Evolutionary conservation across 1,140 invertebrate species (phyloP), one percentile per base, ranked within the genome.

Genomic region (Lucilia cuprina): DNA sequence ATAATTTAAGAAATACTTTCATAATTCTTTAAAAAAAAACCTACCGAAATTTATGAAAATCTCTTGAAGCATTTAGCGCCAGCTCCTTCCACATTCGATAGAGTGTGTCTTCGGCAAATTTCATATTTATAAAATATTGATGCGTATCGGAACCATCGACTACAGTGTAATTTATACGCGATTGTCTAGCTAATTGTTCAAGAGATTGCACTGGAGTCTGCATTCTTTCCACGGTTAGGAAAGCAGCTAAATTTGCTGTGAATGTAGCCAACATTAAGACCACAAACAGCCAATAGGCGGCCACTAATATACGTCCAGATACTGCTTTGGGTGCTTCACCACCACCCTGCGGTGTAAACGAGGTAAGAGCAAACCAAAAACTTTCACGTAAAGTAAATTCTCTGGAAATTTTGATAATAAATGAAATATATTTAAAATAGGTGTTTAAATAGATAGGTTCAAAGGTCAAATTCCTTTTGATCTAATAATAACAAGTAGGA

Each of bases 181-280:
- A 96, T 87, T 98, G 97, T 34, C 95, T 92, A 0, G 96, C 96
- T 80, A 98, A 91, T 88, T 97, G 97, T 87, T 98, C 96, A 87
- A 98, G 91, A 0, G 96, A 97, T 87, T 96, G 95, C 0, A 98
- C 96, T 0, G 96, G 96, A 1, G 95, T 95, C 95, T 97, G 97
- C 97, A 98, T 98, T 89, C 97, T 94, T 92, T 98, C 98, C 3
- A 99, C 98, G 0, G 98, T 99, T 0, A 99, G 93, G 91, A 99
- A 99, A 2, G 98, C 98, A 5, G 98, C 98, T 85, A 99, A 92
- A 91, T 99, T 99, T 5, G 98, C 98, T 0, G 98, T 99, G 91
- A 99, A 99, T 0, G 98, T 98, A 0, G 97, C 96, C 86, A 98
- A 89, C 96, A 98, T 98, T 1, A 98, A 92, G 0, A 98, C 96